Base-by-base conservation (phyloP, 2,797 vertebrate species). In the Hozukius guyotensis region DNA sequence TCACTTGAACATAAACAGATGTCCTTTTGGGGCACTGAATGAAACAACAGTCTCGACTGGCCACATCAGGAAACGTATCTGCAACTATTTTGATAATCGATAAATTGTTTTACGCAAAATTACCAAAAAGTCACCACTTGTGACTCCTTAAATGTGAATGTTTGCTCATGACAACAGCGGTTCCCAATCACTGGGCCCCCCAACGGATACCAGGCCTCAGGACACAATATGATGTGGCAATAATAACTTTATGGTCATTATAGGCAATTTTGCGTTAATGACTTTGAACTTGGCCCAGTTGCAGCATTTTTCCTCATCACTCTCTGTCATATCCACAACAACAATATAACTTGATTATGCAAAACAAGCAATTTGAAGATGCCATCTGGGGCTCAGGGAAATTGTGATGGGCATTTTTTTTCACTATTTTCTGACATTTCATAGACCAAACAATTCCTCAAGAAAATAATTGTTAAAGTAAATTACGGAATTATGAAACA, bases 401-500 rank as follows among this genome's bases (percentile, higher is more conserved):
- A 46, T 46, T 46, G 16, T 3, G 6, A 2, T 46, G 0, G 0
- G 16, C 1, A 42, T 46, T 46, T 46, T 1, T 1, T 46, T 18
- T 18, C 14, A 46, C 0, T 24, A 60, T 34, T 72, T 53, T 38
- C 1, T 13, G 9, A 42, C 9, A 36, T 22, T 53, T 8, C 1
- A 38, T 66, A 1, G 3, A 52, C n/a, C 8, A 22, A 25, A 36
- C 0, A 34, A 34, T 32, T 34, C 49, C 9, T 24, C 4, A 65
- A 64, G 2, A 12, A 66, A 16, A 57, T 6, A 34, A 57, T 63
- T 18, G 4, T n/a, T 22, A 16, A 10, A 61, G 20, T 8, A 27
- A 42, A 46, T 0, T 46, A 46, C 29, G 1, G 1, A 16, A 42
- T 8, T 22, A 46, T 36, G 22, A 22, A 25, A 38, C 8, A 57